Evolutionary conservation across 2,797 vertebrate species (phyloP).

Genomic region (Craterocephalus amniculus): DNA sequence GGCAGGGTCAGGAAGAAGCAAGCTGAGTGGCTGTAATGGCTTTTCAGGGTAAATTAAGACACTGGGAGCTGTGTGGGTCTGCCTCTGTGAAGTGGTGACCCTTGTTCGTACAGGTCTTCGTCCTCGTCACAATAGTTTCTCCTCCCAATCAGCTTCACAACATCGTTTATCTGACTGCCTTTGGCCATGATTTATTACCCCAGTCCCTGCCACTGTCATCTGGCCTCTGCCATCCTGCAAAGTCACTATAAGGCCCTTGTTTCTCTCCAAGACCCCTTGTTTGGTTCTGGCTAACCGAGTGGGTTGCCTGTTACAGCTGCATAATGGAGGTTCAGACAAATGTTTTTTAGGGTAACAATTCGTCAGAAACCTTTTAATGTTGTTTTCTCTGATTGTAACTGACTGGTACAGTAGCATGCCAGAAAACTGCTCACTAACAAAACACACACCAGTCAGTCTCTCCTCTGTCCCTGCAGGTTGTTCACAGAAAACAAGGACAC

Average conservation of each 20-base stretch:
- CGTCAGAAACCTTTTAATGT: conserved; percentile 53
- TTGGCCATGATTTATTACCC: conserved; percentile 80
- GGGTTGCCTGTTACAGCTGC: conserved; percentile 37
- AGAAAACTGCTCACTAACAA: conserved; percentile 12
- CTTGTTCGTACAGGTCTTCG: conserved; percentile 74
- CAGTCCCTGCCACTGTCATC: conserved; percentile 79
- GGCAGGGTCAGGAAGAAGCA: conserved; percentile 61
- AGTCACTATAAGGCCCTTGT: conserved; percentile 74
- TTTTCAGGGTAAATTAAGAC: conserved; percentile 81
- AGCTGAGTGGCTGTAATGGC: conserved; percentile 72
- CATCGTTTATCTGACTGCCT: conserved; percentile 78
- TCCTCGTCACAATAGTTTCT: conserved; percentile 79
- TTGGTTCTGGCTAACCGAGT: conserved; percentile 47
- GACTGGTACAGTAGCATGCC: conserved; percentile 45
- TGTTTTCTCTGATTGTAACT: conserved; percentile 46
- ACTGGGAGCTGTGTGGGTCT: conserved; percentile 68
- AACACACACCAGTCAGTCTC: conserved; percentile 15
- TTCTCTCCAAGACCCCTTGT: conserved; percentile 79
- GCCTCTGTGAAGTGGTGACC: conserved; percentile 70
- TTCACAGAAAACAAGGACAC: conserved; percentile 22
- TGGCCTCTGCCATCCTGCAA: conserved; percentile 70
- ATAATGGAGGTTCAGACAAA: conserved; percentile 37
- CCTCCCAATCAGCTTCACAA: conserved; percentile 75
- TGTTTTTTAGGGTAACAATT: conserved; percentile 51
- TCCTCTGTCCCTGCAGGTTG: conserved; percentile 32